Conservation (phyloP, 2,888 invertebrate genomes). For the Elmis aenea region DNA sequence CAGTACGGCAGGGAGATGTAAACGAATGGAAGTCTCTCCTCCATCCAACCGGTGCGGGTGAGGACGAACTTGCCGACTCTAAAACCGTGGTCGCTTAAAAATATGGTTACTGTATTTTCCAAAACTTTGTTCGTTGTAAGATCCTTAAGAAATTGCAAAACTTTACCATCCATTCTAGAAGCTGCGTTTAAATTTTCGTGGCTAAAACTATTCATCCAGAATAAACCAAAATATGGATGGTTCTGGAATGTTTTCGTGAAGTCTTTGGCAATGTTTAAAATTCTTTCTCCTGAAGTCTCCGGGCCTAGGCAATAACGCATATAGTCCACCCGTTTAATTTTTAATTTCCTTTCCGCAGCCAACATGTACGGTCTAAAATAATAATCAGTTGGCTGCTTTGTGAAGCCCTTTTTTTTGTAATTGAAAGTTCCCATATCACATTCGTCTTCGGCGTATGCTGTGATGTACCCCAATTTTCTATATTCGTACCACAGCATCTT, state of each 20-base stretch:
- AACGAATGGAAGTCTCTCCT: conserved; percentile 71
- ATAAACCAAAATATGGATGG: conserved; percentile 66
- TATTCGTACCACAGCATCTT: conserved; percentile 76
- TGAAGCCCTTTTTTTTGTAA: conserved; percentile 68
- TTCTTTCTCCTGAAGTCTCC: conserved; percentile 58
- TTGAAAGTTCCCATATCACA: conserved; percentile 69
- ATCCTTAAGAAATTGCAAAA: conserved; percentile 57
- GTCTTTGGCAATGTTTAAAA: conserved; percentile 65
- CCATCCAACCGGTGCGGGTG: conserved; percentile 68
- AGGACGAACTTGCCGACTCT: conserved; percentile 68
- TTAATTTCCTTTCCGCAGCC: conserved; percentile 57
- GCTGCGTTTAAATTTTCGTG: conserved; percentile 66
- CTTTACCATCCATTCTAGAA: conserved; percentile 59
- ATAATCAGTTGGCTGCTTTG: conserved; percentile 71
- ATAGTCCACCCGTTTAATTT: conserved; percentile 21
- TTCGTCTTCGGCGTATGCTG: conserved; percentile 77
- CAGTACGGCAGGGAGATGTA: conserved; percentile 63
- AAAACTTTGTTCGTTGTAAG: conserved; percentile 54
- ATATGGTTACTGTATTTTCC: conserved; percentile 63
- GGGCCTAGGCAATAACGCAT: conserved; percentile 54
- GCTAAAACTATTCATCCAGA: conserved; percentile 76
- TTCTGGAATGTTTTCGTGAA: conserved; percentile 59
- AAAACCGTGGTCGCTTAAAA: conserved; percentile 76
- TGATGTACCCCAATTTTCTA: conserved; percentile 64
- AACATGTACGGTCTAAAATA: conserved; percentile 71